Percentiles rank a stretch among this genome's conserved stretches.
Evolutionary conservation across 2,113 vertebrate genomes (phyloP).

Genomic region (Microcebus ravelobensis): DNA sequence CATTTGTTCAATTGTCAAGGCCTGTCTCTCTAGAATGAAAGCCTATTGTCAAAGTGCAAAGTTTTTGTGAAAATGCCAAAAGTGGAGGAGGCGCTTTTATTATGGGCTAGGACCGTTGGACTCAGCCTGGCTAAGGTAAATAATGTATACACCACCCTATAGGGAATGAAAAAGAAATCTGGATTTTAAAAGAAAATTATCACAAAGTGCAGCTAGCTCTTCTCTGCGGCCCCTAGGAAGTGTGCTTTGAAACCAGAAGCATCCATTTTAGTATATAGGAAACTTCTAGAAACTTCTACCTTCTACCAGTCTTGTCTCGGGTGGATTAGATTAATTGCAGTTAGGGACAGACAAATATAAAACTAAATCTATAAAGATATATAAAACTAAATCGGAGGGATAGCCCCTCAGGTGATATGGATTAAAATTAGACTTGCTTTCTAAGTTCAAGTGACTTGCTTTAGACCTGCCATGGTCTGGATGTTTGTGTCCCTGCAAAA

Average conservation of each 20-base stretch:
- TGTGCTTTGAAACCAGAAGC: not conserved
- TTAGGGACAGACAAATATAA: not conserved
- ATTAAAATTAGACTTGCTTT: not conserved
- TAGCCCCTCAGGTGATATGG: not conserved
- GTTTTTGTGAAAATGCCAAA: not conserved
- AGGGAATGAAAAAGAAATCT: not conserved
- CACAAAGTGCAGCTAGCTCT: not conserved
- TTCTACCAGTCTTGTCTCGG: not conserved
- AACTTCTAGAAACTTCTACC: not conserved
- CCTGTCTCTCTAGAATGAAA: not conserved
- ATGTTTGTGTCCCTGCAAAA: not conserved
- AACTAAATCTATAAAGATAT: not conserved
- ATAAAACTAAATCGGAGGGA: not conserved
- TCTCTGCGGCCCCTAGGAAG: not conserved
- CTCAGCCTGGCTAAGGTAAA: not conserved
- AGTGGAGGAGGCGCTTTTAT: not conserved
- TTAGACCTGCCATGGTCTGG: not conserved
- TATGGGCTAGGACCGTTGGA: not conserved
- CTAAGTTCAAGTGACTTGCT: not conserved
- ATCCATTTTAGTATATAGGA: too few species aligned
- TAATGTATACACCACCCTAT: not conserved
- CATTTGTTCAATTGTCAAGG: slow-evolving; percentile 19
- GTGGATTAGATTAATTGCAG: not conserved
- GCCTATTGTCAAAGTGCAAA: not conserved
- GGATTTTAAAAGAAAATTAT: not conserved